Evolutionary conservation across 2,113 vertebrate genomes (phyloP).

Genomic region (Neoarius graeffei): DNA sequence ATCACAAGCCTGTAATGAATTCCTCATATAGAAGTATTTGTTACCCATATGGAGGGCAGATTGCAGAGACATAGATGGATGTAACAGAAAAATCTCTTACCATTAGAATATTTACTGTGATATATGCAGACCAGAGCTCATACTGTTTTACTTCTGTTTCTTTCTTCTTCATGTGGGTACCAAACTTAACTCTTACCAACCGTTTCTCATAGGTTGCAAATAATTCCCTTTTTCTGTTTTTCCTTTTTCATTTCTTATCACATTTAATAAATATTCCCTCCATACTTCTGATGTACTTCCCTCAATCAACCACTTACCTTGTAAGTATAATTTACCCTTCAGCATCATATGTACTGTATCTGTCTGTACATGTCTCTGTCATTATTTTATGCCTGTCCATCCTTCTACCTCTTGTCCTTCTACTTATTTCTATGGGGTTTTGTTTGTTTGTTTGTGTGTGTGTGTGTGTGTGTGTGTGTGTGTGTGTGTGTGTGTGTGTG

Average conservation of each 20-base stretch:
- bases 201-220: constrained; percentile 30
- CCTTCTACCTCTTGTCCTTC: neutral
- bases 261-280: constrained; percentile 43
- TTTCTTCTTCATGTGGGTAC: constrained; percentile 44
- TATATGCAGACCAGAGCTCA: neutral
- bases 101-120: neutral
- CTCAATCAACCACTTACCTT: constrained; percentile 46
- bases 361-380: constrained; percentile 9
- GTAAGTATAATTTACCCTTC: constrained; percentile 55
- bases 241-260: constrained; percentile 15
- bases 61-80: neutral
- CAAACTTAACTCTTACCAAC: constrained; percentile 24
- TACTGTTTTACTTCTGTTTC: constrained; percentile 15
- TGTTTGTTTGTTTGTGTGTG: neutral
- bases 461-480: too few relatives aligned
- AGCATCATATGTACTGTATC: neutral
- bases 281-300: constrained; percentile 47
- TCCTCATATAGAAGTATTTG: constrained; percentile 23
- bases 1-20: constrained; percentile 51
- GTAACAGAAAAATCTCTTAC: neutral
- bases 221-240: constrained; percentile 45
- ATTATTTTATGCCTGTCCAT: constrained; percentile 4
- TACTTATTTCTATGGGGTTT: neutral
- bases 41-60: constrained; percentile 35
- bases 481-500: neutral